Base-by-base conservation (phyloP, 2,888 invertebrate species). In the Sabellastarte sp. region DNA sequence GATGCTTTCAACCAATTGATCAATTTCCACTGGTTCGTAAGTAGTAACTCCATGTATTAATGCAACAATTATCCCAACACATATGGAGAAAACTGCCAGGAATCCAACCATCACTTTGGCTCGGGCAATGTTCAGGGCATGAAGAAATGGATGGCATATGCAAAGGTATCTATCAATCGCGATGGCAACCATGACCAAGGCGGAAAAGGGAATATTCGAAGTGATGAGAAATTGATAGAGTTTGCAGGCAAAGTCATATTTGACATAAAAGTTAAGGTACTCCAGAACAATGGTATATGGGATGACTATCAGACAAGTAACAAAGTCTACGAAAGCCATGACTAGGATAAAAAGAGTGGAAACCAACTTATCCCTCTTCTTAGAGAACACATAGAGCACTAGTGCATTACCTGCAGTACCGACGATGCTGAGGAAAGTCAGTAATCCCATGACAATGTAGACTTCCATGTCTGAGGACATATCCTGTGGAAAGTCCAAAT, bases 291-390 rank as follows among this genome's bases (percentile, higher is more conserved):
- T 74, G 1, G 79, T 71, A 57, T 74, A 77, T 1, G 80, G 80
- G 60, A 80, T 77, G 50, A 79, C 77, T 4, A 80, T 67, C 1
- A 78, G 65, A 52, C 80, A 80, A 1, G 80, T 75, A 3, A 74
- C 71, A 50, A 80, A 77, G 61, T 80, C 80, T 0, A 77, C 78
- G 5, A 75, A 77, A 2, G 80, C 80, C n/a, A 80, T 60, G 1
- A 67, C 76, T 15, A 80, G 66, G 52, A 81, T 81, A 63, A 80
- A 80, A 24, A 80, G 74, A 2, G 81, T 80, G n/a, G 81, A 80
- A 24, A 79, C 78, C 58, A 77, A 70, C 59, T 77, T 77, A 66
- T 80, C 77, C 28, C 75, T 71, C 20, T 77, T 76, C 57, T 70
- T 67, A 10, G 73, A 68, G 67, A 79, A 82, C 52, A 81, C 80